A percentile compares a stretch with the other conserved stretches of the same genome.
These are phyloP conservation scores for Poecilia picta DNA, from an alignment of 2,797 vertebrate species.

Conservation along the genomic window DNA sequence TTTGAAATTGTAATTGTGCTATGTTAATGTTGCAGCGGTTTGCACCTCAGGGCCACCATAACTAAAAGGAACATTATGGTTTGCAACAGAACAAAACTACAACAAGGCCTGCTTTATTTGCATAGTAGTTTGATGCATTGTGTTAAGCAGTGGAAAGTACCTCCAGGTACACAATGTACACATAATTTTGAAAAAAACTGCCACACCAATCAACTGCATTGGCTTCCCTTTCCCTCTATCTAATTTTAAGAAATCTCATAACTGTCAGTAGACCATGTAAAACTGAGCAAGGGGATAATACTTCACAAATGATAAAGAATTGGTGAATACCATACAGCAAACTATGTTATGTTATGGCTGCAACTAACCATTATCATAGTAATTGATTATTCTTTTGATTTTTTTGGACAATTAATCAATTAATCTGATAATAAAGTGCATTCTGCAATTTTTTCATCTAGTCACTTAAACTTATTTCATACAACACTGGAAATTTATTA, in stretches of 20 bases:
- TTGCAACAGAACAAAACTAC: neutral
- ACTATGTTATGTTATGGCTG: too few relatives aligned
- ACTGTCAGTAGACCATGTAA: neutral
- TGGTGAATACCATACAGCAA: neutral
- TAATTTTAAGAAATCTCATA: neutral
- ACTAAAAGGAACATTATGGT: neutral
- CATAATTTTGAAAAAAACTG: neutral
- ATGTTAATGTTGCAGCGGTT: too few relatives aligned
- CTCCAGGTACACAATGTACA: neutral
- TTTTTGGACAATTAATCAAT: too few relatives aligned
- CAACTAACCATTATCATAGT: too few relatives aligned
- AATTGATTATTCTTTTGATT: too few relatives aligned
- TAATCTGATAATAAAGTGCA: too few relatives aligned
- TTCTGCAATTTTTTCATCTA: too few relatives aligned
- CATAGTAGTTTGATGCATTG: conserved; percentile 3
- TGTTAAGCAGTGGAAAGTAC: neutral
- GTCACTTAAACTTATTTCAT: too few relatives aligned
- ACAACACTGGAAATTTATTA: too few relatives aligned
- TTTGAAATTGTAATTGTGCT: too few relatives aligned
- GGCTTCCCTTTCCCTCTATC: neutral
- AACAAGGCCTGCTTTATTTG: neutral
- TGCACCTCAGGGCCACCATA: too few relatives aligned
- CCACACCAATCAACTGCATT: neutral
- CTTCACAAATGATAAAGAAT: neutral
- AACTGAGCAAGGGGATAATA: neutral